A percentile compares a stretch with the other conserved stretches of the same genome.
Evolutionary conservation across 2,797 vertebrate species (phyloP).

Genomic region (Coracias cyanogaster): DNA sequence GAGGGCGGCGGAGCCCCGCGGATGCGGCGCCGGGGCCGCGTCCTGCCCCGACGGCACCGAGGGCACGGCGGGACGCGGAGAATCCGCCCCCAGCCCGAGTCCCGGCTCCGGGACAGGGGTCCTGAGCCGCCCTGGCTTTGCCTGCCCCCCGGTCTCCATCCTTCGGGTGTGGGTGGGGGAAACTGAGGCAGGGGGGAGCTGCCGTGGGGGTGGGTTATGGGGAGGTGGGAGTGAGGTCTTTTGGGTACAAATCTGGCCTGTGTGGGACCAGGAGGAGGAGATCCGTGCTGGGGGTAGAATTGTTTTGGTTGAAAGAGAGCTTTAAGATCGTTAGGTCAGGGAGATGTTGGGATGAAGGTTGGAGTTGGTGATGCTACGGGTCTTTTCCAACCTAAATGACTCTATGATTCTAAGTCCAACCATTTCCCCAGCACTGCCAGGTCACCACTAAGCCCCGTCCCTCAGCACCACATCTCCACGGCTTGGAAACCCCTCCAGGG

Average conservation of each 20-base stretch:
- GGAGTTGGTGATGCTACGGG: no score
- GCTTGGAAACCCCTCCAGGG: neutral
- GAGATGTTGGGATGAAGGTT: no score
- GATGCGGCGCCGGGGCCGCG: neutral
- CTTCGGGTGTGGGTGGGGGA: no score
- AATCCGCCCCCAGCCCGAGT: no score
- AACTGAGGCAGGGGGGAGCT: no score
- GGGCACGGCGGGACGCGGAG: neutral
- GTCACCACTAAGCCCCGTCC: neutral
- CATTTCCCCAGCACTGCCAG: neutral
- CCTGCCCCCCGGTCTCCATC: no score
- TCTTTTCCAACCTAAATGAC: no score
- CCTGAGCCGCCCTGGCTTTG: fast-evolving
- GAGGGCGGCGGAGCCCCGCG: constrained; percentile 52
- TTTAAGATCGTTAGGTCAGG: neutral
- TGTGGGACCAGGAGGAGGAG: neutral
- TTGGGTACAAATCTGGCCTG: neutral
- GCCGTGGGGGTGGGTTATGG: no score
- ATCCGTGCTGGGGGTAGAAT: neutral
- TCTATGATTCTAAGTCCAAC: no score
- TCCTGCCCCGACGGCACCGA: neutral
- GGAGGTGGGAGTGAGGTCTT: neutral
- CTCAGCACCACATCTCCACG: neutral
- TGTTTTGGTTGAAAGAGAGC: neutral
- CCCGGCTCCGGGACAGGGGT: fast-evolving